Conservation (phyloP, 1,140 invertebrate genomes). For the Drosophila ironensis region DNA sequence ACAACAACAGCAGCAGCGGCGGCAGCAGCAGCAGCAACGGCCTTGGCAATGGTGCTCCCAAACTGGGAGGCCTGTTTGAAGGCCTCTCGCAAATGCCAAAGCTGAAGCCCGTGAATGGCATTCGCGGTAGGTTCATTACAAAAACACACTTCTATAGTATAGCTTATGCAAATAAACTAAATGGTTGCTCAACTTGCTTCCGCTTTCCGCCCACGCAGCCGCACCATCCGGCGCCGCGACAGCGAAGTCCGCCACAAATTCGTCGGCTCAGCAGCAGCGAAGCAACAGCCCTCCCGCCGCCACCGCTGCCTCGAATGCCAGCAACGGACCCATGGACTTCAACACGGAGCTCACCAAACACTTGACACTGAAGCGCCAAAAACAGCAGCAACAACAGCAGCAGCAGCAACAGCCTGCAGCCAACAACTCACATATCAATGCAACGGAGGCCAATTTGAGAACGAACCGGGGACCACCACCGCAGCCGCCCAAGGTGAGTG, state of each 20-base stretch:
- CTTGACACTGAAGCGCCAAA: constrained; percentile 80
- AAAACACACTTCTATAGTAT: no score
- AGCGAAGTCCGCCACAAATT: constrained; percentile 31
- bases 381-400: constrained; percentile 62
- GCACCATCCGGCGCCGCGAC: constrained; percentile 19
- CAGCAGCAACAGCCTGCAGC: constrained; percentile 12
- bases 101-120: constrained; percentile 88
- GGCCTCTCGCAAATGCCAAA: constrained; percentile 91
- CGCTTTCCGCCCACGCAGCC: constrained; percentile 61
- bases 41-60: constrained; percentile 83
- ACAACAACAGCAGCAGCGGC: constrained; percentile 74
- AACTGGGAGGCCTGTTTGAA: constrained; percentile 90
- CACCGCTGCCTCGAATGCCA: constrained; percentile 13
- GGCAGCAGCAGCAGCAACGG: constrained; percentile 74
- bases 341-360: constrained; percentile 79
- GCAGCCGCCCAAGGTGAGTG: constrained; percentile 76
- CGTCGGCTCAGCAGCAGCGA: constrained; percentile 33
- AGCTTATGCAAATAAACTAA: constrained; percentile 26
- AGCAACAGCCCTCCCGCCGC: constrained; percentile 64
- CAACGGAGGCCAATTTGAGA: constrained; percentile 80
- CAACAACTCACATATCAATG: constrained; percentile 71
- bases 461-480: constrained; percentile 82
- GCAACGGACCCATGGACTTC: constrained; percentile 79
- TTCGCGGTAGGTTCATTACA: constrained; percentile 69
- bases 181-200: constrained; percentile 63